Conservation (phyloP, 2,888 invertebrate species). For the Biston betularia region DNA sequence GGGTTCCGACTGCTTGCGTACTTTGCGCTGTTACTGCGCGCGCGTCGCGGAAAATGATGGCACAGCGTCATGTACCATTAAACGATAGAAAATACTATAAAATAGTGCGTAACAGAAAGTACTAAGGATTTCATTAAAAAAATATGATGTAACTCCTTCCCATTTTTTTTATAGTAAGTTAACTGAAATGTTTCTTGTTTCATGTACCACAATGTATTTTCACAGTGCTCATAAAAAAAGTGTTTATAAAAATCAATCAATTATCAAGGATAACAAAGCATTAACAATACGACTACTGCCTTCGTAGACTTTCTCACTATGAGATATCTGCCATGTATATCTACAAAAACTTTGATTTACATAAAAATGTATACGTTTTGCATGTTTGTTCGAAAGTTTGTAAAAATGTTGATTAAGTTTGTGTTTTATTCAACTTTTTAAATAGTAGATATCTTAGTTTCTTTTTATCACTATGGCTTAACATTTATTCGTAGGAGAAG, state of each 20-base stretch:
- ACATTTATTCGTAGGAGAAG: background rate
- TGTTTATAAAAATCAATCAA: too few species aligned
- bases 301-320: too few species aligned
- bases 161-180: too few species aligned
- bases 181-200: too few species aligned
- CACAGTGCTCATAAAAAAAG: background rate
- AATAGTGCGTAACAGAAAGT: background rate
- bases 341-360: background rate
- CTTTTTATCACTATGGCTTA: too few species aligned
- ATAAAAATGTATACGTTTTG: background rate
- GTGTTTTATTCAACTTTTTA: too few species aligned
- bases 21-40: conserved; percentile 89
- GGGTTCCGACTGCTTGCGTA: conserved; percentile 92
- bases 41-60: conserved; percentile 86
- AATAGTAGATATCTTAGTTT: too few species aligned
- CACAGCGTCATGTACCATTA: background rate
- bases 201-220: background rate
- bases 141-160: background rate
- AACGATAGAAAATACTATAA: background rate
- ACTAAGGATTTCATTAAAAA: background rate
- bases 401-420: background rate
- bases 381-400: background rate
- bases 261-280: too few species aligned
- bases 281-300: too few species aligned
- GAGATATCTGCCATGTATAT: too few species aligned